These are phyloP conservation scores for Chitala chitala DNA, from an alignment of 2,113 vertebrate species.

Conservation along the genomic window DNA sequence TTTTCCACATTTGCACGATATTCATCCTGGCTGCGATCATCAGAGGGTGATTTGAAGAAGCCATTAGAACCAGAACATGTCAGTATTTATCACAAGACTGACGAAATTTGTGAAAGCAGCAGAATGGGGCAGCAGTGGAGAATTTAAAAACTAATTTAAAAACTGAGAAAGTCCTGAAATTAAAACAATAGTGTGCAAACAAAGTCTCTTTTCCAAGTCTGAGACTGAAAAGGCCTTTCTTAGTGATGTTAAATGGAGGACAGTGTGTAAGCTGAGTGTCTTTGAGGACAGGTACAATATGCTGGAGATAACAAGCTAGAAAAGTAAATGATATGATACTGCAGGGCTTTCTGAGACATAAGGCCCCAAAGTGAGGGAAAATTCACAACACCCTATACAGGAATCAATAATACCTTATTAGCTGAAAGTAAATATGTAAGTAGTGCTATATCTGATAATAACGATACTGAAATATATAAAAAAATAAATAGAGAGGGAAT, in stretches of 20 bases:
- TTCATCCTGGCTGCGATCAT: no score
- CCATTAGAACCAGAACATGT: no score
- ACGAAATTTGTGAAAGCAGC: no score
- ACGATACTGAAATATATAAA: conserved; percentile 68
- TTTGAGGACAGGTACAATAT: no score
- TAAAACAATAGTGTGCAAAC: background rate
- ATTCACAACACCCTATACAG: conserved; percentile 55
- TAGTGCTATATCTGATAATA: conserved; percentile 70
- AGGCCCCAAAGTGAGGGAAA: conserved; percentile 57
- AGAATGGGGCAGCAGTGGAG: no score
- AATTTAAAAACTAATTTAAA: background rate
- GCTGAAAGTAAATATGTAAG: conserved; percentile 62
- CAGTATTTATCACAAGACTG: no score
- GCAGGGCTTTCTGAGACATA: conserved; percentile 45
- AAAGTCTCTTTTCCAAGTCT: background rate
- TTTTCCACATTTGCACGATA: no score
- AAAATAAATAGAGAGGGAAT: conserved; percentile 46
- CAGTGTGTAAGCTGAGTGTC: no score
- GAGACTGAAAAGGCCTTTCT: background rate
- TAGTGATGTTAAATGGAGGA: background rate
- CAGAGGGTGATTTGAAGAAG: no score
- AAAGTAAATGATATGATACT: conserved; percentile 40
- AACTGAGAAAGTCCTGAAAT: background rate
- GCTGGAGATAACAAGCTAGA: background rate
- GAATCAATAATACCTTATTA: conserved; percentile 70